A percentile compares a stretch with the other conserved stretches of the same genome.
These are phyloP conservation scores for Sternotherus odoratus DNA, from an alignment of 2,797 vertebrate genomes.

Conservation along the genomic window DNA sequence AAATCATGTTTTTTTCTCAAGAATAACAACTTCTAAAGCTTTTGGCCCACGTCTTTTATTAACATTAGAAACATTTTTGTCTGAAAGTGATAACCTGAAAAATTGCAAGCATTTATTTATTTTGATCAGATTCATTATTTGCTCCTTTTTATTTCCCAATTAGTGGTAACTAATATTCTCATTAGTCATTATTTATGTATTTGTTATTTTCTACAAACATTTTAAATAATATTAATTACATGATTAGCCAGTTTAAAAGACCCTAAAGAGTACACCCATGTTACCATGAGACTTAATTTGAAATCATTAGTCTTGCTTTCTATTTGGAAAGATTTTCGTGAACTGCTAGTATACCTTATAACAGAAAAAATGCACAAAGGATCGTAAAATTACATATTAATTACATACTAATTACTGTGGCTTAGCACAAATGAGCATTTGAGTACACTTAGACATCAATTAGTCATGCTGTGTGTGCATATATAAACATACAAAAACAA, in stretches of 20 bases:
- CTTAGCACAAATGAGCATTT: not conserved
- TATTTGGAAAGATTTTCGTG: slow-evolving; percentile 17
- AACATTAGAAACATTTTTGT: slow-evolving; percentile 72
- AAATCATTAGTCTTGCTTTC: not conserved
- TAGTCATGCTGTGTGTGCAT: not conserved
- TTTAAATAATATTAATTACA: not conserved
- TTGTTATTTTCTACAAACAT: slow-evolving; percentile 2
- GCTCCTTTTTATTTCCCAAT: slow-evolving; percentile 38
- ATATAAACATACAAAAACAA: not conserved
- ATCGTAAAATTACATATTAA: not conserved
- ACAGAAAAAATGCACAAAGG: not conserved
- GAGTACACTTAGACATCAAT: not conserved
- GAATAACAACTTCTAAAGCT: slow-evolving; percentile 71
- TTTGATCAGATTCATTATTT: slow-evolving; percentile 68
- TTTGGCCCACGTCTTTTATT: slow-evolving; percentile 67
- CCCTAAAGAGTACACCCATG: not conserved
- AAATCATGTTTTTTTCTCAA: slow-evolving; percentile 65
- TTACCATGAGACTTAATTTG: not conserved
- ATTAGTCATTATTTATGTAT: not conserved
- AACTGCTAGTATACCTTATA: not conserved
- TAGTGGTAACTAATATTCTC: slow-evolving; percentile 3
- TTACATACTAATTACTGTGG: not conserved
- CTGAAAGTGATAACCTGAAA: slow-evolving; percentile 75
- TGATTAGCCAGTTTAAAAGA: not conserved
- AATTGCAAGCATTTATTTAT: slow-evolving; percentile 71